phyloP scores from a whole-genome alignment of 2,797 vertebrate genomes.

The Lophotriccus pileatus region DNA sequence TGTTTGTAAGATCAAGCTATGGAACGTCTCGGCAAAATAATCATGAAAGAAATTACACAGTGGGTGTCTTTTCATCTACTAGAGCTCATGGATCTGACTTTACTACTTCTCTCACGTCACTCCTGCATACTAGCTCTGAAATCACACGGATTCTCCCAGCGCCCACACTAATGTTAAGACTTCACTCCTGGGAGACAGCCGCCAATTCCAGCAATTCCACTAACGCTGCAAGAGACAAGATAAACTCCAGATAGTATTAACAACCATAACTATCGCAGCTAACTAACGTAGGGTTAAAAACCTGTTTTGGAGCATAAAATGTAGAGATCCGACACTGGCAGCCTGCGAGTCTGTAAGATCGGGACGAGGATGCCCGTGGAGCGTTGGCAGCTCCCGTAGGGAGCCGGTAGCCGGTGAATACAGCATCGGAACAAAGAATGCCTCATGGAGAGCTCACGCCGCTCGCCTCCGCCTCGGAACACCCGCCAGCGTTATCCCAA shows the following conservation, averaged over 20 bases:
- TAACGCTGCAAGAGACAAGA: not conserved
- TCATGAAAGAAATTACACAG: not conserved
- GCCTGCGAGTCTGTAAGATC: rapidly evolving
- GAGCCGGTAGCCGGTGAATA: not conserved
- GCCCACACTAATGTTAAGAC: not conserved
- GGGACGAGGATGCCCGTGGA: rapidly evolving
- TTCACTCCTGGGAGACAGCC: not conserved
- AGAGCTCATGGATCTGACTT: not conserved
- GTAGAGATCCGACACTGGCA: not conserved
- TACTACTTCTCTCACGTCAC: not conserved
- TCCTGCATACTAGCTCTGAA: not conserved
- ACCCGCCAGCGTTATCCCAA: rapidly evolving
- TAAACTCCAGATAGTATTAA: not conserved
- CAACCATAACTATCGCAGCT: not conserved
- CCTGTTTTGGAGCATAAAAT: not conserved
- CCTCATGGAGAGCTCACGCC: not conserved
- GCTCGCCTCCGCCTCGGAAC: not conserved
- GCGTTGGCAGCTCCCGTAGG: rapidly evolving
- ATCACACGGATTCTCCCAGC: not conserved
- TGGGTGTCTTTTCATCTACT: not conserved
- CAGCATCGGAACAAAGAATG: rapidly evolving
- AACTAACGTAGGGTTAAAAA: not conserved
- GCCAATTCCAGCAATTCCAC: not conserved
- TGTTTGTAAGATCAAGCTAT: not conserved
- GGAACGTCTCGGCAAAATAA: not conserved